Conservation (phyloP, 53 echinoderm and acorn worm genomes). For the Apostichopus leukothele region DNA sequence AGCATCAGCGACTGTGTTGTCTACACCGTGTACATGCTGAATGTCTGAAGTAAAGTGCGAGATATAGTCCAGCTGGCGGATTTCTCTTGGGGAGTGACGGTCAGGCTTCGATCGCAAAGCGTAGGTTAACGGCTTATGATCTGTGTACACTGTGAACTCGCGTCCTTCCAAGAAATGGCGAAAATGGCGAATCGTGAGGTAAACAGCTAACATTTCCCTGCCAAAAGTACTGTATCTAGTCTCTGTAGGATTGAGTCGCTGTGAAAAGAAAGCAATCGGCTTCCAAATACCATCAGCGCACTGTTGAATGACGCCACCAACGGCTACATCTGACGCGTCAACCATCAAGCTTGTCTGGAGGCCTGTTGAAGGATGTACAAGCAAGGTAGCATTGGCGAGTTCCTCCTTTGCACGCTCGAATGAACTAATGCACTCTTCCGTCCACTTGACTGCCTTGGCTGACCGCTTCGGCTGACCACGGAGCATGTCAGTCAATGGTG, state of each 20-base stretch:
- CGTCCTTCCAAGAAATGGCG: constrained; percentile 52
- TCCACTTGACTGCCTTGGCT: not conserved
- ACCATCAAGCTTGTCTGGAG: constrained; percentile 16
- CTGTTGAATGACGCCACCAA: constrained; percentile 53
- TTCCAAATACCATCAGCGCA: constrained; percentile 46
- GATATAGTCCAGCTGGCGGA: constrained; percentile 60
- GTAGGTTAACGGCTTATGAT: constrained; percentile 45
- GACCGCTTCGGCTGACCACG: constrained; percentile 50
- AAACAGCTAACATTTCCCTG: constrained; percentile 34
- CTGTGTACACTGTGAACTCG: constrained; percentile 11
- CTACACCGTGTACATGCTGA: constrained; percentile 5
- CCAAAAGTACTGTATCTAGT: not conserved
- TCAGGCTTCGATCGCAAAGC: constrained; percentile 48
- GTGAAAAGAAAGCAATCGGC: constrained; percentile 53
- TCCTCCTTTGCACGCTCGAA: not conserved
- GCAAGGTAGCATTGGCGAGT: constrained; percentile 31
- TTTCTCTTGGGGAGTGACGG: constrained; percentile 53
- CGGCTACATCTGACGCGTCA: constrained; percentile 52
- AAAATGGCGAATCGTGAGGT: constrained; percentile 56
- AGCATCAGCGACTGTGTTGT: too few relatives aligned
- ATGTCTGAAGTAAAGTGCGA: constrained; percentile 57
- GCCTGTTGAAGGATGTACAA: constrained; percentile 43
- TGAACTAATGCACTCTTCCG: not conserved
- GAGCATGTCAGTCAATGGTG: not conserved
- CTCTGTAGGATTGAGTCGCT: not conserved